Conservation (phyloP, 2,113 vertebrate species). For the Trichechus manatus region DNA sequence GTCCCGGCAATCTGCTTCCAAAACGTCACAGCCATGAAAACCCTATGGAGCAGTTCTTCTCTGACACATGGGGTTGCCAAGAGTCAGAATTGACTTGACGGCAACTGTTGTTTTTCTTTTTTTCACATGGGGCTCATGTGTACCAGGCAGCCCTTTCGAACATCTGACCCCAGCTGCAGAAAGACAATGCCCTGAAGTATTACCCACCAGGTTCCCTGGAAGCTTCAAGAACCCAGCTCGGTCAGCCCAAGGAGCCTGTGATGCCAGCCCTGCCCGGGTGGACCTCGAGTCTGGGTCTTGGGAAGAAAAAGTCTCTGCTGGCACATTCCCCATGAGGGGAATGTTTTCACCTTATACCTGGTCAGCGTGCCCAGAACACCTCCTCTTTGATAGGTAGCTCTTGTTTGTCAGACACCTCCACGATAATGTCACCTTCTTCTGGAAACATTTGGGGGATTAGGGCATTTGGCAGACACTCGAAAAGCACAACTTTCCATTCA, state of each 20-base stretch:
- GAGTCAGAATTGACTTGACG: no score
- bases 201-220: background rate
- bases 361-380: fast-evolving
- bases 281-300: background rate
- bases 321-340: background rate
- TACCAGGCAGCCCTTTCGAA: background rate
- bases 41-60: no score
- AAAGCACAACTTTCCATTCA: background rate
- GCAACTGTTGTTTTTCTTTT: no score
- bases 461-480: no score
- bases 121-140: background rate
- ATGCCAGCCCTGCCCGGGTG: no score
- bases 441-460: background rate
- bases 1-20: no score
- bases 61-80: no score
- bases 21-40: no score
- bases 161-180: background rate
- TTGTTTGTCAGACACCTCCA: fast-evolving
- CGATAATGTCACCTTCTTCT: background rate
- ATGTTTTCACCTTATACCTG: fast-evolving
- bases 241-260: background rate
- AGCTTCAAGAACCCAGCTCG: background rate
- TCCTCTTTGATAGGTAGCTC: background rate
- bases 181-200: no score
- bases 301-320: background rate